Percentiles rank a stretch among this genome's conserved stretches.
These are phyloP conservation scores for Rhagophthalmus giganteus DNA, from an alignment of 2,888 invertebrate species.

Conservation along the genomic window DNA sequence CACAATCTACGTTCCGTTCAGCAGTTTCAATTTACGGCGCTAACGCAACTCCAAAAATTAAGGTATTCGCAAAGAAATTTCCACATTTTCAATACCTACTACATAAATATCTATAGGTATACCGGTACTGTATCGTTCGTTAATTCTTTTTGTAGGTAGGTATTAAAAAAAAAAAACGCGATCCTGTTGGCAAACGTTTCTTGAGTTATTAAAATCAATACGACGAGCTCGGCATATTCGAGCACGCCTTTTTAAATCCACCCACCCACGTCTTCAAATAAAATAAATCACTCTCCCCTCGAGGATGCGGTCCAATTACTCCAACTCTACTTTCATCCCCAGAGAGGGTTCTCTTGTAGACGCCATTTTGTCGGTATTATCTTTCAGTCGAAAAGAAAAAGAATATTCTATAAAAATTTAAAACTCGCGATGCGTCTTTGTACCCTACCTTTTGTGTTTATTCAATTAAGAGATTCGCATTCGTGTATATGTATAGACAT, in stretches of 20 bases:
- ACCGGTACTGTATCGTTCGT: too few species aligned
- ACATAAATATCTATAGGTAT: too few species aligned
- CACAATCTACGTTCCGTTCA: slow-evolving; percentile 27
- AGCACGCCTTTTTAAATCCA: slow-evolving; percentile 47
- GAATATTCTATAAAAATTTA: slow-evolving; percentile 7
- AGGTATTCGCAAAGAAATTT: too few species aligned
- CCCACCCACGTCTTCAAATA: slow-evolving; percentile 46
- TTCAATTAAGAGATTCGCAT: not conserved
- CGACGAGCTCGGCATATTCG: slow-evolving; percentile 33
- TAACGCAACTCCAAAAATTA: too few species aligned
- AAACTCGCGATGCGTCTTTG: not conserved
- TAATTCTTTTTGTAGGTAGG: not conserved
- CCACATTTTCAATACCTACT: too few species aligned
- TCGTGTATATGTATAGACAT: too few species aligned
- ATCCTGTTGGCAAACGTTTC: slow-evolving; percentile 24
- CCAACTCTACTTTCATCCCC: slow-evolving; percentile 28
- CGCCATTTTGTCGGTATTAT: slow-evolving; percentile 34
- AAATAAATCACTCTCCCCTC: slow-evolving; percentile 49
- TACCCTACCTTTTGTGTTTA: not conserved
- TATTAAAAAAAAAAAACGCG: slow-evolving; percentile 1
- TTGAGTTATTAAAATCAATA: slow-evolving; percentile 44
- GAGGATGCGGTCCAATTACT: slow-evolving; percentile 38
- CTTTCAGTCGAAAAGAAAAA: slow-evolving; percentile 16
- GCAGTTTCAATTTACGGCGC: slow-evolving; percentile 16
- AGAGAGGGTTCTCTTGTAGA: slow-evolving; percentile 28